Evolutionary conservation across 2,113 vertebrate species (phyloP).

Genomic region (Vimba vimba): DNA sequence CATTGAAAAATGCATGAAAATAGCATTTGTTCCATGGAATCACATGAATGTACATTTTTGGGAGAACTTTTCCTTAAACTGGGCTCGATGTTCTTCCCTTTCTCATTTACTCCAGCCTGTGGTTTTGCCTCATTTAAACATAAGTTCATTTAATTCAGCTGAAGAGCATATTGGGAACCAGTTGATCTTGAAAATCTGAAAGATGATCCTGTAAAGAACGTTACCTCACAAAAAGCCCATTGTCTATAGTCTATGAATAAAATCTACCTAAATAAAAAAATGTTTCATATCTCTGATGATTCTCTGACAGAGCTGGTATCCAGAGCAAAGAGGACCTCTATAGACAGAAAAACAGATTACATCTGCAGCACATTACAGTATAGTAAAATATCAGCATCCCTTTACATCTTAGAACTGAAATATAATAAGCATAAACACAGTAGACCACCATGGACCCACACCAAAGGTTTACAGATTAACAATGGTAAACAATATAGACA

Average conservation of each 20-base stretch:
- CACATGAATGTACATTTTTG: not conserved
- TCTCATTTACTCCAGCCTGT: too few relatives aligned
- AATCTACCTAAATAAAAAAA: conserved; percentile 1
- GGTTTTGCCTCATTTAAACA: too few relatives aligned
- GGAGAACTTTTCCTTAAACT: not conserved
- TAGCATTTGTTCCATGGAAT: too few relatives aligned
- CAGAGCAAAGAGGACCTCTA: conserved; percentile 63
- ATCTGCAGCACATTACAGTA: conserved; percentile 23
- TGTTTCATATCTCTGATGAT: not conserved
- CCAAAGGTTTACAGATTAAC: not conserved
- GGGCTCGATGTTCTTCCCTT: too few relatives aligned
- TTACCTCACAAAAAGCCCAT: not conserved
- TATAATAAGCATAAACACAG: not conserved
- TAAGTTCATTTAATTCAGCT: not conserved
- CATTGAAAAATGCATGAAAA: not conserved
- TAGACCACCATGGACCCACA: not conserved
- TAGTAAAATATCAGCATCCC: not conserved
- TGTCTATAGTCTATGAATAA: not conserved
- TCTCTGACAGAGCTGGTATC: conserved; percentile 28
- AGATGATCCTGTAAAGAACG: not conserved
- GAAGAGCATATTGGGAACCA: not conserved
- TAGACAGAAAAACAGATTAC: conserved; percentile 60
- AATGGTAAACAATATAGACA: not conserved
- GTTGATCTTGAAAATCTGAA: not conserved
- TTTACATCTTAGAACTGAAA: conserved; percentile 6